Percentiles rank a stretch among this genome's conserved stretches.
phyloP scores from a whole-genome alignment of 2,797 vertebrate species.

The Crenichthys baileyi region DNA sequence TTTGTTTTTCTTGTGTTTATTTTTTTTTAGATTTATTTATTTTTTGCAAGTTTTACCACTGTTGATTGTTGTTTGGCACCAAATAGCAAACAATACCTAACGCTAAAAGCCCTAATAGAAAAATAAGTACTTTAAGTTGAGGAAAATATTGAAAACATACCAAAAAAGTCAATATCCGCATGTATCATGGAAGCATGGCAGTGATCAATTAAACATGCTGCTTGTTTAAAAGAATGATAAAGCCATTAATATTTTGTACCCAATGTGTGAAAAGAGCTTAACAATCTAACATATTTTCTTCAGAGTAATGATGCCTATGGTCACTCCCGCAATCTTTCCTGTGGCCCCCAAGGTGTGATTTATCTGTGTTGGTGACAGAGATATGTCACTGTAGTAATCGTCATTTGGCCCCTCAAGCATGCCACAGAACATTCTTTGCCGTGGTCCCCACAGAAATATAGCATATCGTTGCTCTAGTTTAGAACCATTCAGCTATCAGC shows the following conservation, averaged over 20 bases:
- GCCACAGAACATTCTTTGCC: conserved; percentile 27
- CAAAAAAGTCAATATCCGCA: not conserved
- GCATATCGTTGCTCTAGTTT: conserved; percentile 35
- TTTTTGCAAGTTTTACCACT: not conserved
- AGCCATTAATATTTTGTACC: conserved; percentile 3
- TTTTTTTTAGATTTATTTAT: not conserved
- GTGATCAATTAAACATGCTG: not conserved
- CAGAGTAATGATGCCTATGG: conserved; percentile 29
- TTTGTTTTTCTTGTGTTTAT: not conserved
- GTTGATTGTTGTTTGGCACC: not conserved
- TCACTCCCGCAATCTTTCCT: conserved; percentile 42
- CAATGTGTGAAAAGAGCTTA: conserved; percentile 10
- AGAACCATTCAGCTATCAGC: conserved; percentile 41
- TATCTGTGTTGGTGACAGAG: conserved; percentile 49
- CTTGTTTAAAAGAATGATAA: conserved; percentile 8
- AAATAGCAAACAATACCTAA: not conserved
- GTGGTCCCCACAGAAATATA: conserved; percentile 47
- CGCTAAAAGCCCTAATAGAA: no score
- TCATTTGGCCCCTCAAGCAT: conserved; percentile 43
- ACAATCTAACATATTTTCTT: conserved; percentile 37
- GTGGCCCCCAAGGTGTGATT: conserved; percentile 49
- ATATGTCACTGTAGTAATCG: conserved; percentile 50
- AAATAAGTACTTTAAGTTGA: no score
- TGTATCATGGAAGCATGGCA: not conserved
- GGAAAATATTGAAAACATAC: no score